Evolutionary conservation across 2,797 vertebrate species (phyloP).

Genomic region (Xenops minutus): DNA sequence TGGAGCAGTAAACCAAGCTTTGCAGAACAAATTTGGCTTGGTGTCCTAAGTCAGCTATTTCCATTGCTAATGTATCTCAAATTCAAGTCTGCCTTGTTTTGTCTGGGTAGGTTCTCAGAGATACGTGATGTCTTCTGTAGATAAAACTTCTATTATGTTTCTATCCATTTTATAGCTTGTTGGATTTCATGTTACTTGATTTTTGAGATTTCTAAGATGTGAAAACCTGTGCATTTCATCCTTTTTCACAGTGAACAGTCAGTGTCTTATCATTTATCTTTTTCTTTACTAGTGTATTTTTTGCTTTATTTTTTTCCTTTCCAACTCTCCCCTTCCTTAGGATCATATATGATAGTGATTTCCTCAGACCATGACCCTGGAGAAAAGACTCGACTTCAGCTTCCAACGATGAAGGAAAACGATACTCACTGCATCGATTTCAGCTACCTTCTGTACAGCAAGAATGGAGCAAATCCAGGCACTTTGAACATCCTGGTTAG

Average conservation of each 20-base stretch:
- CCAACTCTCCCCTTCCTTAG: slow-evolving; percentile 65
- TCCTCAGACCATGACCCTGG: slow-evolving; percentile 90
- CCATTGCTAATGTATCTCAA: not conserved
- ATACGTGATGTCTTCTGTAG: not conserved
- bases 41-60: not conserved
- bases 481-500: slow-evolving; percentile 93
- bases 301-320: not conserved
- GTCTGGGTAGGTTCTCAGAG: not conserved
- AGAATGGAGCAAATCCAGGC: slow-evolving; percentile 87
- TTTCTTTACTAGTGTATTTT: not conserved
- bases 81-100: not conserved
- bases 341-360: slow-evolving; percentile 96
- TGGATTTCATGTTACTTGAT: not conserved
- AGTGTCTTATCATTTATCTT: not conserved
- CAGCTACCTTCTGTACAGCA: slow-evolving; percentile 91
- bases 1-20: not conserved
- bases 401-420: slow-evolving; percentile 97
- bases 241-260: not conserved
- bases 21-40: not conserved
- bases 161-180: not conserved
- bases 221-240: not conserved
- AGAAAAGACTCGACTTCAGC: slow-evolving; percentile 91
- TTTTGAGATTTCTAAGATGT: not conserved
- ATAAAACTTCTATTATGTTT: not conserved
- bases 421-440: slow-evolving; percentile 99